These are phyloP conservation scores for Deilephila elpenor DNA, from an alignment of 2,888 invertebrate genomes.

Conservation along the genomic window DNA sequence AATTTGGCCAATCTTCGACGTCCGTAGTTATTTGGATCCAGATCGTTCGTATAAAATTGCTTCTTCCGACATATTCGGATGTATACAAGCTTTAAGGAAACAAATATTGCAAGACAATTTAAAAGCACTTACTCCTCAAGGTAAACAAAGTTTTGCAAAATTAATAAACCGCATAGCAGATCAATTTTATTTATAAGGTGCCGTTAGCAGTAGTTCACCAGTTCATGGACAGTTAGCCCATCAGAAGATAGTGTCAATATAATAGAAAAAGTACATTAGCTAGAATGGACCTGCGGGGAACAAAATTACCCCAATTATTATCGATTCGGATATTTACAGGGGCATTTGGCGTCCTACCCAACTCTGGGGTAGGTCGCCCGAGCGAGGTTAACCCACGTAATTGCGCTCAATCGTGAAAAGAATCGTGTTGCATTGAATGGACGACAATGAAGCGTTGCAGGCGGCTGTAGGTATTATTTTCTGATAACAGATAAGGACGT, in stretches of 20 bases:
- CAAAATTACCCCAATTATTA: constrained; percentile 14
- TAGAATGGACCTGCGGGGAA: neutral
- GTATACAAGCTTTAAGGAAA: neutral
- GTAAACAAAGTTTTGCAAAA: neutral
- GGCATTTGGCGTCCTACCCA: neutral
- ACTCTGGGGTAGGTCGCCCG: neutral
- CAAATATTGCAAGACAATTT: neutral
- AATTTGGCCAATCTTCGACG: constrained; percentile 3
- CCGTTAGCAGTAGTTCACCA: neutral
- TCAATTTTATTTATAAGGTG: neutral
- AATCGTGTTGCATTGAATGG: constrained; percentile 17
- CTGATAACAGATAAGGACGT: constrained; percentile 14
- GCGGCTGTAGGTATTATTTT: constrained; percentile 7
- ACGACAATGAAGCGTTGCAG: neutral
- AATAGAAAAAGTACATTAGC: neutral
- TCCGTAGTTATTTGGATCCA: neutral
- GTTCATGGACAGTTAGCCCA: neutral
- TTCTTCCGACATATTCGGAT: neutral
- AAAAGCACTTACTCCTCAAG: no score
- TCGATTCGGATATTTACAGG: neutral
- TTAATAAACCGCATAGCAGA: neutral
- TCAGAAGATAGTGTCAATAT: neutral
- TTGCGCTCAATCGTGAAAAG: constrained; percentile 13
- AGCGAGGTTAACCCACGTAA: constrained; percentile 3
- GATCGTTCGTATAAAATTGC: neutral